phyloP scores from a whole-genome alignment of 2,888 invertebrate genomes.

The Drosophila ustulata region DNA sequence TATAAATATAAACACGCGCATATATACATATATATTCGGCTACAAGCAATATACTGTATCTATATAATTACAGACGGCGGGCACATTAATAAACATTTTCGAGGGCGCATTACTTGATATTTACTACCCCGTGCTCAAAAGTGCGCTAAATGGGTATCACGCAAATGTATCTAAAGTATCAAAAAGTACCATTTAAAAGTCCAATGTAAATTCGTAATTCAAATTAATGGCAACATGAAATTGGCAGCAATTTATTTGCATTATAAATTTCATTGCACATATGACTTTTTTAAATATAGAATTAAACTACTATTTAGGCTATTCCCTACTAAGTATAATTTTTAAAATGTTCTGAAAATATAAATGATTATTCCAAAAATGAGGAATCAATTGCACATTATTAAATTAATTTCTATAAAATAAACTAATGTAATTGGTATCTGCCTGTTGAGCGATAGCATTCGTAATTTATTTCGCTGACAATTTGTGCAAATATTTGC shows the following conservation, averaged over 20 bases:
- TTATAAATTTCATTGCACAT: too few species aligned
- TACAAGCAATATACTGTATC: background rate
- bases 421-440: too few species aligned
- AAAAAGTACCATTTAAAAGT: background rate
- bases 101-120: conserved; percentile 42
- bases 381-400: too few species aligned
- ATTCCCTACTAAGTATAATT: too few species aligned
- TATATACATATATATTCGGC: background rate
- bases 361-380: too few species aligned
- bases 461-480: conserved; percentile 7
- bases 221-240: background rate
- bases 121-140: conserved; percentile 10
- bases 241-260: too few species aligned
- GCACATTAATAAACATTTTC: conserved; percentile 42
- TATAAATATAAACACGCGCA: conserved; percentile 11
- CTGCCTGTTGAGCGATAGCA: too few species aligned
- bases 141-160: background rate
- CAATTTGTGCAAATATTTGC: conserved; percentile 61
- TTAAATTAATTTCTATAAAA: too few species aligned
- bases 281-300: too few species aligned
- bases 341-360: too few species aligned
- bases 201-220: background rate
- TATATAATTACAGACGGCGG: conserved; percentile 19
- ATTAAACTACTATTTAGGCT: too few species aligned
- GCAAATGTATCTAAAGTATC: background rate